phyloP scores from a whole-genome alignment of 2,888 invertebrate genomes.

The Oasisia sp. region DNA sequence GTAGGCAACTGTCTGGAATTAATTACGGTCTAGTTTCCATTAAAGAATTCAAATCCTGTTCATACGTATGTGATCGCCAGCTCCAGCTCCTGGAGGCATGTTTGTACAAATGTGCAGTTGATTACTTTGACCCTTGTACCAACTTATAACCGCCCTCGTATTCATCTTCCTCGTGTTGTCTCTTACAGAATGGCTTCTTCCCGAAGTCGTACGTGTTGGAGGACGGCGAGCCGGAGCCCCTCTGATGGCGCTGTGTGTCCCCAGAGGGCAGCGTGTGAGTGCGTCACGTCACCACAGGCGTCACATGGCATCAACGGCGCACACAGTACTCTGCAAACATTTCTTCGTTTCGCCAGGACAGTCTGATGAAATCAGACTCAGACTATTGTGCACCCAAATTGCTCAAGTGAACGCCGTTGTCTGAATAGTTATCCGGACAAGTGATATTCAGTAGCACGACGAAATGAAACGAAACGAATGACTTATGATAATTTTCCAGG shows the following conservation, averaged over 20 bases:
- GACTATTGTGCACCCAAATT: not conserved
- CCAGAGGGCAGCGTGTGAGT: not conserved
- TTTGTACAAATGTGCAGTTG: too few species aligned
- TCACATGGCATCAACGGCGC: not conserved
- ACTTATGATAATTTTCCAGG: not conserved
- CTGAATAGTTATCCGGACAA: not conserved
- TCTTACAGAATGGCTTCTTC: slow-evolving; percentile 66
- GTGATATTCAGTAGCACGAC: not conserved
- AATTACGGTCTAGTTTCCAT: too few species aligned
- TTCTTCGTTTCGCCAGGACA: not conserved
- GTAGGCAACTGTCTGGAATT: too few species aligned
- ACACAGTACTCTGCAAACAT: not conserved
- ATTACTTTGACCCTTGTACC: not conserved
- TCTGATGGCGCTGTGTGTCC: not conserved
- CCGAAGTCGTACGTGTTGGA: slow-evolving; percentile 64
- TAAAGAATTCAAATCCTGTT: too few species aligned
- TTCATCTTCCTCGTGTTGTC: slow-evolving; percentile 23
- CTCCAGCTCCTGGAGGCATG: too few species aligned
- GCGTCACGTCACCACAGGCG: not conserved
- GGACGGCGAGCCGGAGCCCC: slow-evolving; percentile 40
- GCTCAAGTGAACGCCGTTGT: not conserved
- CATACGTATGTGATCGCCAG: too few species aligned
- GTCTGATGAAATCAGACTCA: slow-evolving; percentile 1
- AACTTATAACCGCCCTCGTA: not conserved
- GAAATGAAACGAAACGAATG: not conserved